These are phyloP conservation scores for Masnerella sp. DNA, from an alignment of 2,888 invertebrate genomes.

Conservation along the genomic window DNA sequence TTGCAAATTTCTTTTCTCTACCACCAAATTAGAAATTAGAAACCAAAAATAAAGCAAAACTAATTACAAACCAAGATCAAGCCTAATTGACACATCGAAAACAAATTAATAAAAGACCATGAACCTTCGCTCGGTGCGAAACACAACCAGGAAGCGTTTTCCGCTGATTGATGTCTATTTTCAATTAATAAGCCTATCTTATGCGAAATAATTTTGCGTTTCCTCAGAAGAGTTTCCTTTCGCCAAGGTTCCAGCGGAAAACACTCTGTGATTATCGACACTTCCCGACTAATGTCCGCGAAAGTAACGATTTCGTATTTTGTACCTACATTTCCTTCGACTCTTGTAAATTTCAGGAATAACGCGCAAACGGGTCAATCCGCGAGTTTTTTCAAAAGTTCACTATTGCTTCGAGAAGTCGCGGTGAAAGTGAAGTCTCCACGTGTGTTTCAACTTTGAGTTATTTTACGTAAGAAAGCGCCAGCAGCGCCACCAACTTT, in stretches of 20 bases:
- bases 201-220: not conserved
- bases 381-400: conserved; percentile 34
- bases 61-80: too few species aligned
- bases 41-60: too few species aligned
- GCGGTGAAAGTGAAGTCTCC: conserved; percentile 71
- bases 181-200: too few species aligned
- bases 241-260: not conserved
- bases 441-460: conserved; percentile 49
- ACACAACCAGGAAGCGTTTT: too few species aligned
- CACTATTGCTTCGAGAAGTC: conserved; percentile 53
- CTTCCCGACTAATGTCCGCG: conserved; percentile 9
- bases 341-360: too few species aligned
- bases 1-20: too few species aligned
- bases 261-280: conserved; percentile 6
- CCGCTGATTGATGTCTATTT: too few species aligned
- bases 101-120: too few species aligned
- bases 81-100: too few species aligned
- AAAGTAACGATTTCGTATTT: conserved; percentile 33
- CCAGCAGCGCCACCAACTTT: conserved; percentile 35
- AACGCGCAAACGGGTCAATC: conserved; percentile 30
- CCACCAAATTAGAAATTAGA: too few species aligned
- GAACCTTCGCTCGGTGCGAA: too few species aligned
- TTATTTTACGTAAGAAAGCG: conserved; percentile 55
- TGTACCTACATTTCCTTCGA: too few species aligned
- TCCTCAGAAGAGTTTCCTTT: not conserved